Evolutionary conservation across 1,140 invertebrate species (phyloP).

Genomic region (Neocloeon triangulifer): DNA sequence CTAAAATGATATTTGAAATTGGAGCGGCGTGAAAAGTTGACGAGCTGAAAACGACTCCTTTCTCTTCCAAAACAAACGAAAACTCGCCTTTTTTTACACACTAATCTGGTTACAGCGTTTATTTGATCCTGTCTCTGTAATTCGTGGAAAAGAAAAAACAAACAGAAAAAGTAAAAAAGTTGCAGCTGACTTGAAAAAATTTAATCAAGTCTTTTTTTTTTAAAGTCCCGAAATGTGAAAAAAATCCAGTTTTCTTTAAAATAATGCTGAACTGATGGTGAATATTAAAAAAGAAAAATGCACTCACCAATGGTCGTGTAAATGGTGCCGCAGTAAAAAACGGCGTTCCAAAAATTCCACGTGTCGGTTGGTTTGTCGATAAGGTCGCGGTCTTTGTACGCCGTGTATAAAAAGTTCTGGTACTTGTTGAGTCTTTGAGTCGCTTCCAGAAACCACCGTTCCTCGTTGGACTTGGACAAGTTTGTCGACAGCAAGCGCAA

Average conservation of each 20-base stretch:
- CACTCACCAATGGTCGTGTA: conserved; percentile 80
- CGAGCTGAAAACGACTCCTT: too few relatives aligned
- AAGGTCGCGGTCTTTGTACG: conserved; percentile 23
- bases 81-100: too few relatives aligned
- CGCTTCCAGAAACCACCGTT: conserved; percentile 4
- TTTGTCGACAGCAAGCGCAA: too few relatives aligned
- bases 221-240: conserved; percentile 1
- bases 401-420: conserved; percentile 28
- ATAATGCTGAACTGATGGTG: conserved; percentile 1
- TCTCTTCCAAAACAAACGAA: too few relatives aligned
- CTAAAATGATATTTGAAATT: too few relatives aligned
- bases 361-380: conserved; percentile 19
- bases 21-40: too few relatives aligned
- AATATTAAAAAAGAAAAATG: conserved; percentile 1
- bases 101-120: conserved; percentile 3
- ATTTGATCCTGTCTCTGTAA: background rate
- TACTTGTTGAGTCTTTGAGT: conserved; percentile 20
- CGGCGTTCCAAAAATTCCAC: conserved; percentile 77
- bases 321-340: conserved; percentile 81
- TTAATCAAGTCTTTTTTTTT: too few relatives aligned
- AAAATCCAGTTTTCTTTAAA: conserved; percentile 2
- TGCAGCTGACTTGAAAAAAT: too few relatives aligned
- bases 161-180: too few relatives aligned
- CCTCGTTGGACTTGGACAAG: too few relatives aligned
- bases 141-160: background rate